Conservation (phyloP, 2,113 vertebrate species). For the Strigops habroptila region DNA sequence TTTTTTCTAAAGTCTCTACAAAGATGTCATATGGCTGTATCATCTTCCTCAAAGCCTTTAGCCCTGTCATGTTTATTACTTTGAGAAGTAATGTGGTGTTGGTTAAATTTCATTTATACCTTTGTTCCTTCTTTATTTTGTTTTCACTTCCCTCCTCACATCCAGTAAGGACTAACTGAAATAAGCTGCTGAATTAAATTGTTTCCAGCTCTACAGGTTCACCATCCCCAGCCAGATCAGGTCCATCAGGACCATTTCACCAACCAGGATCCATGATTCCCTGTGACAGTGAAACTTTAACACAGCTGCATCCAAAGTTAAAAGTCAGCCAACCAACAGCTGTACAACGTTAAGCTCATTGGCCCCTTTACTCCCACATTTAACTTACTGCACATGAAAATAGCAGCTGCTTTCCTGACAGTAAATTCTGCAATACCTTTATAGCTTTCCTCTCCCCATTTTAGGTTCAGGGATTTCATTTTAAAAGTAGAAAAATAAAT, state of each 20-base stretch:
- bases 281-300: not conserved
- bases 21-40: not conserved
- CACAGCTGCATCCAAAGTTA: not conserved
- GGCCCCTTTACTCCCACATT: not conserved
- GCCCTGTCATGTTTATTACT: not conserved
- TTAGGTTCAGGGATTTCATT: slow-evolving; percentile 10
- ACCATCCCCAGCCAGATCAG: not conserved
- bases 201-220: not conserved
- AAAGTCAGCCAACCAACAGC: not conserved
- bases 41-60: not conserved
- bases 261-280: fast-evolving
- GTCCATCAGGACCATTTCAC: not conserved
- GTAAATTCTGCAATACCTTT: not conserved
- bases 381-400: slow-evolving; percentile 7
- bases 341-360: not conserved
- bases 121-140: not conserved
- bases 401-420: slow-evolving; percentile 14
- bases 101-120: not conserved
- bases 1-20: not conserved
- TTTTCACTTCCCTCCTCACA: not conserved
- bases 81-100: not conserved
- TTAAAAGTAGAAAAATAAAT: not conserved
- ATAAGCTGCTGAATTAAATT: not conserved
- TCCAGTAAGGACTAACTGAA: not conserved
- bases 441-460: not conserved